phyloP scores from a whole-genome alignment of 2,113 vertebrate genomes.

The Plotosus lineatus region DNA sequence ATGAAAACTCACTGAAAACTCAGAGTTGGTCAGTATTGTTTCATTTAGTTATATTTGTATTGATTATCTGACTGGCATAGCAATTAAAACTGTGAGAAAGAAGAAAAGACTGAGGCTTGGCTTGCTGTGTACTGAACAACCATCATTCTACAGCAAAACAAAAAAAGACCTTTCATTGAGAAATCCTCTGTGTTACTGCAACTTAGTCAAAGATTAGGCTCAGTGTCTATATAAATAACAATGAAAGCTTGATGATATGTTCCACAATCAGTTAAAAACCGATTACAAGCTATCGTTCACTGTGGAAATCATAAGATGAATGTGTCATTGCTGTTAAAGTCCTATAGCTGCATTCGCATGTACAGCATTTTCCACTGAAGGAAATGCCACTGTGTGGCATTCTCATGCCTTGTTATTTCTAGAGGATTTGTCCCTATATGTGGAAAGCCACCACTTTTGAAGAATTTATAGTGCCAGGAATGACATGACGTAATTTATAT shows the following conservation, averaged over 20 bases:
- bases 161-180: conserved; percentile 7
- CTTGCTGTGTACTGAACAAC: conserved; percentile 23
- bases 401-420: conserved; percentile 15
- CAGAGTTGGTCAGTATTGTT: conserved; percentile 47
- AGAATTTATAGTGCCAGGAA: conserved; percentile 27
- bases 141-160: conserved; percentile 8
- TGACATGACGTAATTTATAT: too few relatives aligned
- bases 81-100: conserved; percentile 42
- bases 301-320: neutral
- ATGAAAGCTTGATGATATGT: neutral
- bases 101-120: neutral
- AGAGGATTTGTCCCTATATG: conserved; percentile 18
- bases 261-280: neutral
- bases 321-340: neutral
- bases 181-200: conserved; percentile 7
- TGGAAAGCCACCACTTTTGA: conserved; percentile 6
- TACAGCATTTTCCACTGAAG: neutral
- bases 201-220: conserved; percentile 20
- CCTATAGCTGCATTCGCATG: neutral
- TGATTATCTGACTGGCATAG: conserved; percentile 42
- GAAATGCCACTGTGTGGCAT: conserved; percentile 7
- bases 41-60: conserved; percentile 35
- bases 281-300: neutral
- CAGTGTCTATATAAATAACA: neutral
- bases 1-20: conserved; percentile 41